Percentiles rank a stretch among this genome's conserved stretches.
Conservation (phyloP, 2,888 invertebrate genomes). For the Phrixothrix hirtus region DNA sequence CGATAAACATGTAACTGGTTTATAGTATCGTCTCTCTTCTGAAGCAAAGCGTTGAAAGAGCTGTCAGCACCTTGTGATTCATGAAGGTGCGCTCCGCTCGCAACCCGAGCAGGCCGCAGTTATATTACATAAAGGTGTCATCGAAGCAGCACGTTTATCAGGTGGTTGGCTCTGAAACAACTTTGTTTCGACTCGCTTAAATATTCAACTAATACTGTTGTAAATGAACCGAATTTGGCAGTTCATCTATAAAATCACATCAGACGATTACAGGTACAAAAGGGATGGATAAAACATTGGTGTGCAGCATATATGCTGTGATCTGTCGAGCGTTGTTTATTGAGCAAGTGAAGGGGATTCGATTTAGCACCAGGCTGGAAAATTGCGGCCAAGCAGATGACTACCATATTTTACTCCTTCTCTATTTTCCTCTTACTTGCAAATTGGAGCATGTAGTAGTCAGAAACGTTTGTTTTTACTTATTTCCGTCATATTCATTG, state of each 20-base stretch:
- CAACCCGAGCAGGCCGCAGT: slow-evolving; percentile 21
- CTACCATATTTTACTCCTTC: slow-evolving; percentile 21
- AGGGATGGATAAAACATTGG: slow-evolving; percentile 38
- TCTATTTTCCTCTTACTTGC: neutral
- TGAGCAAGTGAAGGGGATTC: slow-evolving; percentile 43
- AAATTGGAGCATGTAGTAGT: neutral
- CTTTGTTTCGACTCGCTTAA: slow-evolving; percentile 50
- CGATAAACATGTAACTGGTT: slow-evolving; percentile 10
- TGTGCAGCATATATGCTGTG: slow-evolving; percentile 46
- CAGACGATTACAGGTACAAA: slow-evolving; percentile 51
- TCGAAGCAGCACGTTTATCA: slow-evolving; percentile 28
- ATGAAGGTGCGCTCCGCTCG: slow-evolving; percentile 13
- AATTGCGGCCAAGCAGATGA: slow-evolving; percentile 49
- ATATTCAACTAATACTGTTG: slow-evolving; percentile 45
- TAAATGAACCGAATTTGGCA: slow-evolving; percentile 42
- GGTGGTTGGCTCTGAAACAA: slow-evolving; percentile 37
- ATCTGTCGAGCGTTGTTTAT: slow-evolving; percentile 51
- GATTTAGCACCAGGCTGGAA: slow-evolving; percentile 49
- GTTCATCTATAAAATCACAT: slow-evolving; percentile 56
- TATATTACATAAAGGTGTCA: slow-evolving; percentile 28
- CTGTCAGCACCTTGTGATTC: slow-evolving; percentile 25
- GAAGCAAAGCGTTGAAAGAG: slow-evolving; percentile 18
- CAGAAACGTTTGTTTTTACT: neutral
- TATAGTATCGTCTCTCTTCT: slow-evolving; percentile 9
- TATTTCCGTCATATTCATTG: too few relatives aligned